Conservation (phyloP, 1,140 invertebrate genomes). For the Adoxophyes honmai region DNA sequence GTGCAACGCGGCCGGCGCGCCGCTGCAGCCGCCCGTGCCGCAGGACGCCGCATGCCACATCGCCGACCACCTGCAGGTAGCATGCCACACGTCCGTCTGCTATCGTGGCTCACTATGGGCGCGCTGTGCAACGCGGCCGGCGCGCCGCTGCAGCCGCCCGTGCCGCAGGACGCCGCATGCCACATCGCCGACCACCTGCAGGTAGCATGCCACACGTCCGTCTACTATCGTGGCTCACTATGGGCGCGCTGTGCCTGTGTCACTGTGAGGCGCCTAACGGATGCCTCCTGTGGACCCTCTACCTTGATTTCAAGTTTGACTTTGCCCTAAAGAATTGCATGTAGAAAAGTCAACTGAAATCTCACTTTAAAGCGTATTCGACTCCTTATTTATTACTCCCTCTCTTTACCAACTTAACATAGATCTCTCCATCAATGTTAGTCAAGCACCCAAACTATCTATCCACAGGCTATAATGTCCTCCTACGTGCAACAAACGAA, state of each 20-base stretch:
- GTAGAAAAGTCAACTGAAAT: too few species aligned
- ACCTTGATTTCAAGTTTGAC: too few species aligned
- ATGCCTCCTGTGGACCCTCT: too few species aligned
- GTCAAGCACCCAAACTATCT: too few species aligned
- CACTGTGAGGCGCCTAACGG: too few species aligned
- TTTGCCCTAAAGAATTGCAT: too few species aligned
- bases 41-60: conserved; percentile 97
- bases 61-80: conserved; percentile 96
- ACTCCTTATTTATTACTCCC: too few species aligned
- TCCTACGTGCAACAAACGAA: conserved; percentile 98
- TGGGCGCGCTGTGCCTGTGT: conserved; percentile 92
- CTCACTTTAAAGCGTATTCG: too few species aligned
- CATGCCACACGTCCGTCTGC: conserved; percentile 95
- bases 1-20: conserved; percentile 43
- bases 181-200: conserved; percentile 98
- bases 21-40: conserved; percentile 91
- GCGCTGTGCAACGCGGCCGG: conserved; percentile 80
- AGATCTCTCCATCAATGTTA: too few species aligned
- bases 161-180: conserved; percentile 96
- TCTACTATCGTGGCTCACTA: conserved; percentile 95
- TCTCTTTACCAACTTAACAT: too few species aligned
- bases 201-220: conserved; percentile 95
- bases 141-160: conserved; percentile 84
- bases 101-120: conserved; percentile 97
- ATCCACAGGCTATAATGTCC: too few species aligned